These are phyloP conservation scores for Eutolmus rufibarbis DNA, from an alignment of 2,888 invertebrate genomes.

Conservation along the genomic window DNA sequence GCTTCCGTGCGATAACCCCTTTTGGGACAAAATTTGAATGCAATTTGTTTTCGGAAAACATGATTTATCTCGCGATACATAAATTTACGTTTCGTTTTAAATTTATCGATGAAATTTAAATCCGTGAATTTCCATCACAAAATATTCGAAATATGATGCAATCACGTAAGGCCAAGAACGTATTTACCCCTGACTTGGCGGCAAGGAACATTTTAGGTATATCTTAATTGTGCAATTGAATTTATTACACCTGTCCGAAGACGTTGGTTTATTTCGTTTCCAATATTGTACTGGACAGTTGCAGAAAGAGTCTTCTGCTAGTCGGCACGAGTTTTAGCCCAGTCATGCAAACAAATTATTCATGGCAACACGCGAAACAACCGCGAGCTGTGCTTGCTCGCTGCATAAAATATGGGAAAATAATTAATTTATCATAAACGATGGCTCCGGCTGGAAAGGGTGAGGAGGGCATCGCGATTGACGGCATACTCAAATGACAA, in stretches of 20 bases:
- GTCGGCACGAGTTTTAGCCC: background rate
- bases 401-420: background rate
- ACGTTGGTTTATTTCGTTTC: background rate
- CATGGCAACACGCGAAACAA: background rate
- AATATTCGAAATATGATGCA: background rate
- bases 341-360: background rate
- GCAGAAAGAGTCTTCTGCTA: background rate
- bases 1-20: background rate
- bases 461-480: background rate
- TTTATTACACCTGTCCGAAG: conserved; percentile 20
- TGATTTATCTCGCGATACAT: background rate
- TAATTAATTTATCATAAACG: background rate
- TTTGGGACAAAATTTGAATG: background rate
- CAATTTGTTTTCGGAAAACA: background rate
- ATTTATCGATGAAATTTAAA: background rate
- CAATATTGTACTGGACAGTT: background rate
- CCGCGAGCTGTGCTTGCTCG: background rate
- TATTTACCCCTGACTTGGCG: background rate
- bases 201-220: background rate
- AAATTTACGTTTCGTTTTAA: background rate
- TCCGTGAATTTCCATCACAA: background rate
- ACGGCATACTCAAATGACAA: background rate
- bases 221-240: conserved; percentile 19
- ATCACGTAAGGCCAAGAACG: background rate
- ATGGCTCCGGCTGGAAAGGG: background rate